Evolutionary conservation across 2,113 vertebrate species (phyloP).

Genomic region (Stegostoma tigrinum): DNA sequence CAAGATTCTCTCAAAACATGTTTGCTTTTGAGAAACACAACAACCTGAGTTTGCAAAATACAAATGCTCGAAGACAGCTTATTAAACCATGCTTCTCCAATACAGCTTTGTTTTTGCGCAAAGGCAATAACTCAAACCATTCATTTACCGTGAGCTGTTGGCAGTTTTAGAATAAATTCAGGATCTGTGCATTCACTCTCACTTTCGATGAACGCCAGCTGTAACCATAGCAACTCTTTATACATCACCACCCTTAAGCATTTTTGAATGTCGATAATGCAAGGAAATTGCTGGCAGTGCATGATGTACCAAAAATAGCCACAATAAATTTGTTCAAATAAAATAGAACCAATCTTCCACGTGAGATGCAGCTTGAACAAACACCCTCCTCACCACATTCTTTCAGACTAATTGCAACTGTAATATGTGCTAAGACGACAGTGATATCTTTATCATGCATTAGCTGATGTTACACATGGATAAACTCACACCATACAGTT

Average conservation of each 20-base stretch:
- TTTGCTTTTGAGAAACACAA: neutral
- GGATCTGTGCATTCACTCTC: neutral
- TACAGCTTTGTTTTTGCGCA: neutral
- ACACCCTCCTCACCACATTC: neutral
- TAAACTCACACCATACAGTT: neutral
- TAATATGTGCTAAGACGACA: neutral
- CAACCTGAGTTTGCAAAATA: neutral
- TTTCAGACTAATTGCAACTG: neutral
- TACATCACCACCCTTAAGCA: constrained; percentile 22
- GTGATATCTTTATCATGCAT: neutral
- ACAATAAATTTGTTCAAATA: neutral
- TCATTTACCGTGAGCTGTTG: neutral
- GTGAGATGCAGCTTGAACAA: neutral
- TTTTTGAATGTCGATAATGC: constrained; percentile 11
- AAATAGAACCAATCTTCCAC: neutral
- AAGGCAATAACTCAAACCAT: neutral
- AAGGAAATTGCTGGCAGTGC: constrained; percentile 9
- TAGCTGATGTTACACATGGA: neutral
- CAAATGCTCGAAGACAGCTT: neutral
- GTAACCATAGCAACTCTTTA: constrained; percentile 32
- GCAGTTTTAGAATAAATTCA: constrained; percentile 2
- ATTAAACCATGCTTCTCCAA: neutral
- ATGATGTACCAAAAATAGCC: neutral
- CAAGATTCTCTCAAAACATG: neutral
- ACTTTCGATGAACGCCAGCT: neutral